Percentiles rank a stretch among this genome's conserved stretches.
These are phyloP conservation scores for Asarcornis scutulata DNA, from an alignment of 2,113 vertebrate genomes.

Conservation along the genomic window DNA sequence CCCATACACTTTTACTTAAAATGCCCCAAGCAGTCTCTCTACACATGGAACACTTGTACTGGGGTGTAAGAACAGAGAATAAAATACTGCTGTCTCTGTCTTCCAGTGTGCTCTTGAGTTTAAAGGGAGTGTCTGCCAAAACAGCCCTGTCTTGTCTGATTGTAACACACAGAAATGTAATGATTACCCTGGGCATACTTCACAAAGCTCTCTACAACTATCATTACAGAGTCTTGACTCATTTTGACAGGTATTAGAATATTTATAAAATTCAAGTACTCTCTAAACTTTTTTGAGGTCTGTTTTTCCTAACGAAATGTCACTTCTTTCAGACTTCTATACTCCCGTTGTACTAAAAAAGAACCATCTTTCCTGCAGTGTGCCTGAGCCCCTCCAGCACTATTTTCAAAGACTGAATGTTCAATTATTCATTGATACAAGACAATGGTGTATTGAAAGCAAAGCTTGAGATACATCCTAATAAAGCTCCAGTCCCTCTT, in stretches of 20 bases:
- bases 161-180: conserved; percentile 12
- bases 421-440: conserved; percentile 65
- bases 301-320: conserved; percentile 59
- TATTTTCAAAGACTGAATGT: conserved; percentile 48
- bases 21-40: conserved; percentile 1
- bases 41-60: background rate
- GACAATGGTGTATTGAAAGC: conserved; percentile 43
- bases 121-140: conserved; percentile 17
- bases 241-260: conserved; percentile 63
- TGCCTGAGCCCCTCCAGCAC: conserved; percentile 55
- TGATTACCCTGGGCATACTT: conserved; percentile 34
- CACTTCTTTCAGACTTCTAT: conserved; percentile 59
- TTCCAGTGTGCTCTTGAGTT: background rate
- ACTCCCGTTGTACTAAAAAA: conserved; percentile 39
- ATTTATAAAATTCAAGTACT: conserved; percentile 63
- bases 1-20: conserved; percentile 4
- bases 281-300: conserved; percentile 52
- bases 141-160: conserved; percentile 32
- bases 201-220: conserved; percentile 2
- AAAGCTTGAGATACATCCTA: conserved; percentile 27
- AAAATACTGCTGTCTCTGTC: conserved; percentile 14
- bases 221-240: conserved; percentile 53
- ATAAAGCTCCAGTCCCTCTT: conserved; percentile 41
- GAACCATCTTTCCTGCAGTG: conserved; percentile 26
- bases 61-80: conserved; percentile 29